Evolutionary conservation across 2,888 invertebrate genomes (phyloP).

Genomic region (Cephus sareptanus): DNA sequence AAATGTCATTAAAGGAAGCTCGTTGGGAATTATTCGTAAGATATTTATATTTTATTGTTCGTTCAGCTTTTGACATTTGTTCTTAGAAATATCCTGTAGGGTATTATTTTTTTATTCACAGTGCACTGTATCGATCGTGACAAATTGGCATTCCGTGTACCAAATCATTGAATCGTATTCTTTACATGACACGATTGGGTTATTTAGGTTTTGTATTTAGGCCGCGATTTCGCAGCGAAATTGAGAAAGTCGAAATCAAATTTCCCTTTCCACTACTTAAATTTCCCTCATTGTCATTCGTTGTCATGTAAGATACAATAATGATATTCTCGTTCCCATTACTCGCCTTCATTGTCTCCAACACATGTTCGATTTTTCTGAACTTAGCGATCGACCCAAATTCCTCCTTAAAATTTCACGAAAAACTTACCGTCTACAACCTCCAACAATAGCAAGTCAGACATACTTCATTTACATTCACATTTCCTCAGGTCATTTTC

Average conservation of each 20-base stretch:
- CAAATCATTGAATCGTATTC: not conserved
- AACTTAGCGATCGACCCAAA: not conserved
- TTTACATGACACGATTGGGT: not conserved
- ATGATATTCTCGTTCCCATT: not conserved
- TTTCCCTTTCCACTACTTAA: slow-evolving; percentile 29
- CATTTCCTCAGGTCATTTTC: not conserved
- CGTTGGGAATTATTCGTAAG: not conserved
- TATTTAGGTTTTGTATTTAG: slow-evolving; percentile 10
- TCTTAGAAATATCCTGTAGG: not conserved
- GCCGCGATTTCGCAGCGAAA: slow-evolving; percentile 15
- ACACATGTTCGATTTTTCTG: not conserved
- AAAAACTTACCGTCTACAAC: not conserved
- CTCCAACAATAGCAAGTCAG: not conserved
- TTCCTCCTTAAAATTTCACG: not conserved
- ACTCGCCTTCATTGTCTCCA: not conserved
- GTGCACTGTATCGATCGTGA: not conserved
- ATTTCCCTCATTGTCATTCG: slow-evolving; percentile 23
- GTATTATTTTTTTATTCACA: not conserved
- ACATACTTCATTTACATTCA: not conserved
- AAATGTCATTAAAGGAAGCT: not conserved
- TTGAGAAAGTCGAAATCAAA: slow-evolving; percentile 31
- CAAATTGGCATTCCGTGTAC: not conserved
- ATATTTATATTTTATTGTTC: not conserved
- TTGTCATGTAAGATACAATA: not conserved
- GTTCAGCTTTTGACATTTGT: not conserved